Conservation (phyloP, 2,113 vertebrate species). For the Martes martes region DNA sequence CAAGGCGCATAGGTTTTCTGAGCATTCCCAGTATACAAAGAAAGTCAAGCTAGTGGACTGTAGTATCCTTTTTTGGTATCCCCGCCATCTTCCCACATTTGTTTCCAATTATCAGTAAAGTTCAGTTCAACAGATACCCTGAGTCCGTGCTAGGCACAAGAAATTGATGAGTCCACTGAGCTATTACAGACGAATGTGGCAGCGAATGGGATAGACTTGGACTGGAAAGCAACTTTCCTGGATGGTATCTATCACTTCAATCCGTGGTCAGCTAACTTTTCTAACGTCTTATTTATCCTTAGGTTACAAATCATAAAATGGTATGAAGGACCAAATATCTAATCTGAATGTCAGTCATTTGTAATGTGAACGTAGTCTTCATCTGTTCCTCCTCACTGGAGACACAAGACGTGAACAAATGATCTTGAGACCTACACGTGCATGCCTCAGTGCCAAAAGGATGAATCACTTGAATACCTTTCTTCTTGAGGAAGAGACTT, state of each 20-base stretch:
- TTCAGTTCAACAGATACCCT: neutral
- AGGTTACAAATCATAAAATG: neutral
- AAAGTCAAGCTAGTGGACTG: neutral
- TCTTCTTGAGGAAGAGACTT: neutral
- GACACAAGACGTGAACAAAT: neutral
- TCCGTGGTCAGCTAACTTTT: neutral
- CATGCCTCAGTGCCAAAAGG: neutral
- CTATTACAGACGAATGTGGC: neutral
- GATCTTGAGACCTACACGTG: neutral
- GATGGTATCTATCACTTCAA: neutral
- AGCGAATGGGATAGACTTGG: neutral
- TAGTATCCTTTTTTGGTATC: too few species aligned
- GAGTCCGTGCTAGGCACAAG: neutral
- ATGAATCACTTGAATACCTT: neutral
- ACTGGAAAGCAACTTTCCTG: neutral
- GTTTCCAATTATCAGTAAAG: neutral
- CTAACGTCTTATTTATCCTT: neutral
- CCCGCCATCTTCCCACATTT: fast-evolving
- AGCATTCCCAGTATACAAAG: neutral
- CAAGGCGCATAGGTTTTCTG: neutral
- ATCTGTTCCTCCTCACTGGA: neutral
- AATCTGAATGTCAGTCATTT: neutral
- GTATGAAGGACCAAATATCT: neutral
- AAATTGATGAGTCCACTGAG: neutral
- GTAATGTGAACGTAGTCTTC: neutral